Evolutionary conservation across 2,797 vertebrate genomes (phyloP).

Genomic region (Nyctalus aviator): DNA sequence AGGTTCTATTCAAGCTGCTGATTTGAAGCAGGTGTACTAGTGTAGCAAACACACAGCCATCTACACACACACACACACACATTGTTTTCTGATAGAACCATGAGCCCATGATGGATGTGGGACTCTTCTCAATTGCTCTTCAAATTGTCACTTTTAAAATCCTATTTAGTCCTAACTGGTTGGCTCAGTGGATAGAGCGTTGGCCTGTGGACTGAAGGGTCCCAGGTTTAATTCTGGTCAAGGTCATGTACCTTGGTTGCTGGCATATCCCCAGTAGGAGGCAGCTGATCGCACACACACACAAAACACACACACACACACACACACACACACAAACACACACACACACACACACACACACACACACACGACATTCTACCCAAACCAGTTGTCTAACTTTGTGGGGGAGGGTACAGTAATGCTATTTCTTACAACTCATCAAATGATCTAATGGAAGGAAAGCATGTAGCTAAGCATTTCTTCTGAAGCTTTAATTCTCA

Average conservation of each 20-base stretch:
- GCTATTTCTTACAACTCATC: neutral
- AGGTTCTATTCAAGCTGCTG: accelerated
- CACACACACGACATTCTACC: too few relatives aligned
- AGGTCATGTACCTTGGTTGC: too few relatives aligned
- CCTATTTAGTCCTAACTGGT: constrained; percentile 61
- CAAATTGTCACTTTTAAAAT: constrained; percentile 74
- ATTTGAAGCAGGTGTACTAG: neutral
- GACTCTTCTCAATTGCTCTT: constrained; percentile 67
- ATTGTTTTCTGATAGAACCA: neutral
- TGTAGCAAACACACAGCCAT: neutral
- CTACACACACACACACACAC: too few relatives aligned
- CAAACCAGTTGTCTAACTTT: neutral
- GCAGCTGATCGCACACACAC: too few relatives aligned
- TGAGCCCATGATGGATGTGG: neutral
- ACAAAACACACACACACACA: too few relatives aligned
- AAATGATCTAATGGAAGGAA: neutral
- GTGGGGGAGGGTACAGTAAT: neutral
- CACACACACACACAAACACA: too few relatives aligned
- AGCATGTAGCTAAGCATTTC: neutral
- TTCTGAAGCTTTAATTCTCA: neutral
- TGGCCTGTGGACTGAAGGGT: too few relatives aligned
- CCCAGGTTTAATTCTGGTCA: too few relatives aligned
- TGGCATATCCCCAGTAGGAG: too few relatives aligned
- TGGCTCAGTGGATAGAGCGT: too few relatives aligned
- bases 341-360: too few relatives aligned